These are phyloP conservation scores for Siphonodentalium dalli DNA, from an alignment of 2,888 invertebrate species.

Conservation along the genomic window DNA sequence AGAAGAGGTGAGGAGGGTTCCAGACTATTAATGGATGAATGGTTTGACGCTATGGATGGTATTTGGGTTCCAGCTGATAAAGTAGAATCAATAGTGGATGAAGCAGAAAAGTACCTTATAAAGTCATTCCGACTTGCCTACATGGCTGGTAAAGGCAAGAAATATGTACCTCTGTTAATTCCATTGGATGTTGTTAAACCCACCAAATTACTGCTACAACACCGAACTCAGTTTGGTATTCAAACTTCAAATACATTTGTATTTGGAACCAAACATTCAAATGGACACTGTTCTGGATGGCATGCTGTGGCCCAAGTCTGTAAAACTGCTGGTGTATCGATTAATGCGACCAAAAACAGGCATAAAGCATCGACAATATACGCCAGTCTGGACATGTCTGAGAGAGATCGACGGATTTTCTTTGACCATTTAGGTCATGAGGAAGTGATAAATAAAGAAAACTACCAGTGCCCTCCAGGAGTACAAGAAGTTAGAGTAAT, in stretches of 20 bases:
- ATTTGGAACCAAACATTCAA: conserved; percentile 12
- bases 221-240: conserved; percentile 8
- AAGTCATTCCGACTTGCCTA: conserved; percentile 20
- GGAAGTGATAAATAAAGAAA: conserved; percentile 25
- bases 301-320: conserved; percentile 8
- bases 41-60: conserved; percentile 20
- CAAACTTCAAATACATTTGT: conserved; percentile 3
- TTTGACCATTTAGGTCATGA: conserved; percentile 29
- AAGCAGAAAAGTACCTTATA: conserved; percentile 13
- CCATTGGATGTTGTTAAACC: conserved; percentile 17
- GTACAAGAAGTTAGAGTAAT: conserved; percentile 22
- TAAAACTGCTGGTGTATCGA: conserved; percentile 1
- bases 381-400: conserved; percentile 27
- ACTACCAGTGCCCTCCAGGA: conserved; percentile 33
- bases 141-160: conserved; percentile 23
- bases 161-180: conserved; percentile 23
- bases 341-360: conserved; percentile 26
- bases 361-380: conserved; percentile 29
- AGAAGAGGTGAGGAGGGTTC: conserved; percentile 23
- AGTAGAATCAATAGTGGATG: conserved; percentile 13
- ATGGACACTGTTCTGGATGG: conserved; percentile 14
- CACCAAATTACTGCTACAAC: conserved; percentile 4
- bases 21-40: conserved; percentile 18
- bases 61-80: conserved; percentile 16
- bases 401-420: conserved; percentile 17